A percentile compares a stretch with the other conserved stretches of the same genome.
Evolutionary conservation across 2,797 vertebrate genomes (phyloP).

Genomic region (Rhinogobio ventralis): DNA sequence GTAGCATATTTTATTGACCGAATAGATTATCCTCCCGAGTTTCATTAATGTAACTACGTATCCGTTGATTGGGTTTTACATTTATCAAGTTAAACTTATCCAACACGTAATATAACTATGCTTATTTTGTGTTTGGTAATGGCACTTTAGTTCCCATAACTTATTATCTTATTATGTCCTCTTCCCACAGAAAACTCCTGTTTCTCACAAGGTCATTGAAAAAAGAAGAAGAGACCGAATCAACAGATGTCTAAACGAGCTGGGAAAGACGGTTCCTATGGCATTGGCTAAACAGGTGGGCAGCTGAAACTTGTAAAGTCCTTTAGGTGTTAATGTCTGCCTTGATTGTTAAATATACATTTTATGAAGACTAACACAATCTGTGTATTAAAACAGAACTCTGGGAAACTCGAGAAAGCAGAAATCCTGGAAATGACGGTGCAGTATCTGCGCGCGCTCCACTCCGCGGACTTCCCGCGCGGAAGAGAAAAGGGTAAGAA

Average conservation of each 20-base stretch:
- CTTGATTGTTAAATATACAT: neutral
- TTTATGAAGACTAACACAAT: neutral
- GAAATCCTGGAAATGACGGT: constrained; percentile 99
- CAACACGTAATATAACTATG: neutral
- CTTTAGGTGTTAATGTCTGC: neutral
- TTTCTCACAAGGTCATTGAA: constrained; percentile 97
- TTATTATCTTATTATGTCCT: neutral
- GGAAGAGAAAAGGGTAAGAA: constrained; percentile 91
- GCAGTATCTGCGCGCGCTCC: constrained; percentile 93
- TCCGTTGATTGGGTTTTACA: neutral
- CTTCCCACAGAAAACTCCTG: constrained; percentile 85
- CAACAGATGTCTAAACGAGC: constrained; percentile 91
- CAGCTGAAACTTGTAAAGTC: neutral
- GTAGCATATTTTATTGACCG: no score
- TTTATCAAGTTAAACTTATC: neutral
- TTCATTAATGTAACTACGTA: neutral
- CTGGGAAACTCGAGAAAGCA: constrained; percentile 96
- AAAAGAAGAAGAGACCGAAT: constrained; percentile 93
- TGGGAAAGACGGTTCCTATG: constrained; percentile 95
- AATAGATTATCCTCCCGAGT: neutral
- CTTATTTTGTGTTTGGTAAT: neutral
- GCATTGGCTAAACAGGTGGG: constrained; percentile 93
- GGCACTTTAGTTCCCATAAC: neutral
- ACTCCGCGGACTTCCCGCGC: constrained; percentile 93
- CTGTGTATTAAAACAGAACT: constrained; percentile 78